Conservation (phyloP, 2,113 vertebrate genomes). For the Microcebus tavaratra region DNA sequence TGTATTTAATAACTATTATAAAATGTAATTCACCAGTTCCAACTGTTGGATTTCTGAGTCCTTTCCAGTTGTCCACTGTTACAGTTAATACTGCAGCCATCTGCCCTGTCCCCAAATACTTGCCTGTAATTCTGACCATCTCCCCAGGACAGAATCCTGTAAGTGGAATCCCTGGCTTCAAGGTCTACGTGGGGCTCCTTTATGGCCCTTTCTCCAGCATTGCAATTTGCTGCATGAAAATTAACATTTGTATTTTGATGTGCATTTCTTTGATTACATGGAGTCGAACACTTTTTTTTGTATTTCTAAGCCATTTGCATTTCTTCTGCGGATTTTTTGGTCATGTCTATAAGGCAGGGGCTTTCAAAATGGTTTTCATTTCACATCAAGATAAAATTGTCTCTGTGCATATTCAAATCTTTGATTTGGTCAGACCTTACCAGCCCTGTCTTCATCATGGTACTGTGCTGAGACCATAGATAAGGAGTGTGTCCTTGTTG, state of each 20-base stretch:
- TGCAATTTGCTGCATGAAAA: neutral
- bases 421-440: neutral
- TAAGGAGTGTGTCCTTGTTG: neutral
- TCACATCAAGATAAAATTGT: neutral
- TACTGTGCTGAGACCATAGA: neutral
- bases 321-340: neutral
- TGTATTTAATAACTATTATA: neutral
- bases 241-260: neutral
- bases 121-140: neutral
- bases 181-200: neutral
- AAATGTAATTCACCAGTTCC: neutral
- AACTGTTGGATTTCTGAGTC: neutral
- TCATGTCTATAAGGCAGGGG: neutral
- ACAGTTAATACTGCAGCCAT: neutral
- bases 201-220: neutral
- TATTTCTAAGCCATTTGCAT: neutral
- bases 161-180: too few species aligned
- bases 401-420: neutral
- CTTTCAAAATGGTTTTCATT: neutral
- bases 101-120: neutral
- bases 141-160: neutral
- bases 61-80: neutral
- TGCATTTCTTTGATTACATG: conserved; percentile 11
- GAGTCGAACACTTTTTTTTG: neutral
- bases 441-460: neutral